Percentiles rank a stretch among this genome's conserved stretches.
phyloP scores from a whole-genome alignment of 1,140 invertebrate genomes.

The Ostrea denselamellosa region DNA sequence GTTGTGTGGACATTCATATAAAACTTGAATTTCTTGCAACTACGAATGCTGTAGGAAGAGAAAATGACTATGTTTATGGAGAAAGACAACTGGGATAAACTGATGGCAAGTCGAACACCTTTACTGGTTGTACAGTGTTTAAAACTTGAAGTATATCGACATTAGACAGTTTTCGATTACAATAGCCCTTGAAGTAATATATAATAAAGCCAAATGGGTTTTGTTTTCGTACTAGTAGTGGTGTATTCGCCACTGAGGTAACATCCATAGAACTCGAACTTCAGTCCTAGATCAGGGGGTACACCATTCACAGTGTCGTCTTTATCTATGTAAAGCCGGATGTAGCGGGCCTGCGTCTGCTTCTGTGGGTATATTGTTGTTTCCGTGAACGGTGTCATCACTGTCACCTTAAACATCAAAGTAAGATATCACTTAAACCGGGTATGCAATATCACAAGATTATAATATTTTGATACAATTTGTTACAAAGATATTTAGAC shows the following conservation, averaged over 20 bases:
- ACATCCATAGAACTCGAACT: constrained; percentile 61
- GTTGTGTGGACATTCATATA: no score
- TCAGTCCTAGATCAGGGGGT: constrained; percentile 47
- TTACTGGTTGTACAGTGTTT: no score
- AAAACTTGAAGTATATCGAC: no score
- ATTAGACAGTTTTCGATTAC: no score
- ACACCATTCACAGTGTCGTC: constrained; percentile 41
- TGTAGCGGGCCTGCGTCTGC: constrained; percentile 45
- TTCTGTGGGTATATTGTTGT: constrained; percentile 29
- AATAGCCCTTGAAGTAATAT: no score
- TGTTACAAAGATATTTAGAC: no score
- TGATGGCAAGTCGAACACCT: no score
- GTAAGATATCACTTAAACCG: not conserved
- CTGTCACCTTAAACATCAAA: constrained; percentile 41
- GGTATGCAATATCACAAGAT: no score
- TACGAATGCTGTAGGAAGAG: not conserved
- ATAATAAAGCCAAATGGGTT: no score
- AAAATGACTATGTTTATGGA: not conserved
- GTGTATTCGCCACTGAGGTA: constrained; percentile 42
- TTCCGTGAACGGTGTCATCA: constrained; percentile 12
- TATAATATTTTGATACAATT: no score
- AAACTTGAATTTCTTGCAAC: no score
- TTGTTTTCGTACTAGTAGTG: constrained; percentile 40
- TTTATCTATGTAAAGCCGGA: constrained; percentile 55
- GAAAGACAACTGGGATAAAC: no score